Evolutionary conservation across 2,113 vertebrate genomes (phyloP), one percentile per base, ranked within the genome.

Genomic region (Pimephales promelas): DNA sequence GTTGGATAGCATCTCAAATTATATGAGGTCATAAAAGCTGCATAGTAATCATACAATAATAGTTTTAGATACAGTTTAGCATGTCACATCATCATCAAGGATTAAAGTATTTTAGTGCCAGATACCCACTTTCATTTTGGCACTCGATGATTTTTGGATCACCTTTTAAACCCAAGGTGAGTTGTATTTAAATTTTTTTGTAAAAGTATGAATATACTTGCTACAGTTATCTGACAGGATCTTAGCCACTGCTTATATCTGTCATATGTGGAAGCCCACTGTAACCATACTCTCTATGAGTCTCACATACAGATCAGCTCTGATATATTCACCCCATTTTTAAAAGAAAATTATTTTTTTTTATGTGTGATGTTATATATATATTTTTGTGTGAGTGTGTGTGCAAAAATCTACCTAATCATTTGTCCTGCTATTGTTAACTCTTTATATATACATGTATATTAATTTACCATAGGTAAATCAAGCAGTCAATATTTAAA

Each of bases 181-280:
- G 4, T 20, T 22, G 1, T 2, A 1, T 68, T 66, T 40, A 11
- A 22, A n/a, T n/a, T n/a, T 20, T 18, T 11, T 9, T 40, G 4
- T 36, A 5, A 9, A 28, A 28, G 24, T 18, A 5, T 52, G 9
- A 5, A 52, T 2, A 54, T 13, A 4, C 18, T 5, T 45, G 36
- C 9, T 62, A 16, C 36, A 28, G 82, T 84, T 84, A 87, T 87
- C 86, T 87, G 45, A 72, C 82, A 87, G 82, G 71, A 87, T 87
- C 86, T 86, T 18, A 36, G 82, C 82, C 72, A 28, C 82, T 66
- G 72, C 70, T 68, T 84, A 73, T 84, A 84, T 84, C 82, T 56
- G 2, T 83, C 75, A 49, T 78, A 34, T 76, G 49, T 83, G 47
- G 74, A 84, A 84, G 85, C 85, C 86, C 82, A 87, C 72, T 81